These are phyloP conservation scores for Sphenopsis melanotis DNA, from an alignment of 2,797 vertebrate species.

Conservation along the genomic window DNA sequence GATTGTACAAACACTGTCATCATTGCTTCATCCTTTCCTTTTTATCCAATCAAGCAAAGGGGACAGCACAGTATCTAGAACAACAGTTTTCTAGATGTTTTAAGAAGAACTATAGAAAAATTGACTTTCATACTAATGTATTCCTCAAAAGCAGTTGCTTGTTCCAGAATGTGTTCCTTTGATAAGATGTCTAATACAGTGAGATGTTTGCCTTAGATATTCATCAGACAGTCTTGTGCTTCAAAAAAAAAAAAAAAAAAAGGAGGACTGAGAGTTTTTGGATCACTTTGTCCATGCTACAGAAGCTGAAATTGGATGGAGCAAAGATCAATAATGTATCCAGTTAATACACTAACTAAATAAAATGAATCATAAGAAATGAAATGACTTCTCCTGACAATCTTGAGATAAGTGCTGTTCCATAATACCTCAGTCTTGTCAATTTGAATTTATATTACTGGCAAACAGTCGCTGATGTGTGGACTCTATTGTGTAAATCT, in stretches of 20 bases:
- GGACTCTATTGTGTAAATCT: conserved; percentile 55
- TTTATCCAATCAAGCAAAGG: not conserved
- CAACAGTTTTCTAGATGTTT: not conserved
- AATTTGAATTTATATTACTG: conserved; percentile 63
- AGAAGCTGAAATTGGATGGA: conserved; percentile 63
- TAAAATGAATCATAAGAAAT: conserved; percentile 70
- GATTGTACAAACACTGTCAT: not conserved
- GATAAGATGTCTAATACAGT: not conserved
- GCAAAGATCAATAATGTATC: conserved; percentile 68
- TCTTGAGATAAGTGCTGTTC: conserved; percentile 52
- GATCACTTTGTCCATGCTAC: conserved; percentile 23
- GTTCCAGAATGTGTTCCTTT: not conserved
- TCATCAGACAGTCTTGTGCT: not conserved
- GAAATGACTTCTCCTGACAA: conserved; percentile 65
- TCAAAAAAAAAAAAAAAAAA: not conserved
- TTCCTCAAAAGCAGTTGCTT: not conserved
- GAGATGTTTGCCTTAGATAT: not conserved
- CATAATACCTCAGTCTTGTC: conserved; percentile 46
- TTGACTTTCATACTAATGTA: not conserved
- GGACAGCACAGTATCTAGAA: not conserved
- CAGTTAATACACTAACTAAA: conserved; percentile 62
- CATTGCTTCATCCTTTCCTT: not conserved
- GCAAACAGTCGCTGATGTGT: conserved; percentile 20
- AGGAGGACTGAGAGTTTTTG: conserved; percentile 37
- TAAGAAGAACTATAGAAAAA: not conserved